These are phyloP conservation scores for Agelas oroides DNA, from an alignment of 37 sponge, comb jelly and placozoan species.

Conservation along the genomic window DNA sequence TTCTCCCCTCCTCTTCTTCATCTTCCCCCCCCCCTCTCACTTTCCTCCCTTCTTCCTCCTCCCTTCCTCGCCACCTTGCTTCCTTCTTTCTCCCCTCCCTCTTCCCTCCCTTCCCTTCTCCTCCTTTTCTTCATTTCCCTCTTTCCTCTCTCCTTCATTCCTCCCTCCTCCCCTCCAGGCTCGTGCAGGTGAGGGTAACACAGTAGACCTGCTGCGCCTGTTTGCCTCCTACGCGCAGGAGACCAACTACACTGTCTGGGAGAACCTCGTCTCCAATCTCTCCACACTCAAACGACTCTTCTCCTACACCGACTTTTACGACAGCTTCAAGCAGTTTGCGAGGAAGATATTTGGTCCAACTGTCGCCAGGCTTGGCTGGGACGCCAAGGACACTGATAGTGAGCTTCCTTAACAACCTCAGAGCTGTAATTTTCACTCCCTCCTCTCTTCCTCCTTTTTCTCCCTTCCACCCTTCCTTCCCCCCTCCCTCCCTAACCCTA, in stretches of 20 bases:
- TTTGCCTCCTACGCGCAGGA: slow-evolving; percentile 71
- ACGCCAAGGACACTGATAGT: slow-evolving; percentile 68
- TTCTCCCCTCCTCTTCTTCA: neutral
- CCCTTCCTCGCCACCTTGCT: too few relatives aligned
- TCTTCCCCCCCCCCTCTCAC: neutral
- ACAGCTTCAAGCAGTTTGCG: slow-evolving; percentile 74
- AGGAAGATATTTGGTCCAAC: slow-evolving; percentile 52
- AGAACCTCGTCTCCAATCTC: slow-evolving; percentile 55
- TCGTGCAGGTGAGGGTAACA: slow-evolving; percentile 75
- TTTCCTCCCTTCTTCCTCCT: neutral
- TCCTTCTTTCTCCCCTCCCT: too few relatives aligned
- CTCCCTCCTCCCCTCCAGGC: slow-evolving; percentile 45
- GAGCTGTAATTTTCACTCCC: neutral
- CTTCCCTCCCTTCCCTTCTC: neutral
- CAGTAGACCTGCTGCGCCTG: slow-evolving; percentile 79
- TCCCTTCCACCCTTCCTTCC: slow-evolving; percentile 42
- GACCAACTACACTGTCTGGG: slow-evolving; percentile 88
- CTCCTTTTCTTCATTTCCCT: neutral
- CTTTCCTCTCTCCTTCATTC: too few relatives aligned
- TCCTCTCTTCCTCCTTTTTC: too few relatives aligned
- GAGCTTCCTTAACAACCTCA: neutral
- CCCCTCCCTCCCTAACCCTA: too few relatives aligned
- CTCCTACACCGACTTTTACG: slow-evolving; percentile 68
- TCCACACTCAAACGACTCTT: slow-evolving; percentile 47
- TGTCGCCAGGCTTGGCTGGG: slow-evolving; percentile 79